Percentiles rank a stretch among this genome's conserved stretches.
These are phyloP conservation scores for Pocillopora verrucosa DNA, from an alignment of 64 coral and sea anemone genomes.

Conservation along the genomic window DNA sequence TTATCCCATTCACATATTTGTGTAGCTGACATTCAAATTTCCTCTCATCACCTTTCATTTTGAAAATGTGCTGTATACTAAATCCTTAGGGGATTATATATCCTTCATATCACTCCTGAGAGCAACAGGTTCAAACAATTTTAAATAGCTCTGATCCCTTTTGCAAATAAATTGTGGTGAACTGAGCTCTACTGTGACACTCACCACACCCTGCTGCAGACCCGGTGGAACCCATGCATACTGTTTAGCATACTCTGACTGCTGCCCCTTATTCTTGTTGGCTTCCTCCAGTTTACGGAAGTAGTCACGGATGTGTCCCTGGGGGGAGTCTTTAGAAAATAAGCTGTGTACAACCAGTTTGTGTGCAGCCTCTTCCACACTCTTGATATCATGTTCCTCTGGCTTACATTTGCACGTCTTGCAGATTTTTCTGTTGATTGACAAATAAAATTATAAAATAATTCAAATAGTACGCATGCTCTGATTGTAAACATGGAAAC, in stretches of 20 bases:
- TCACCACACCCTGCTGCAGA: slow-evolving; percentile 84
- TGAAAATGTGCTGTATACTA: too few relatives aligned
- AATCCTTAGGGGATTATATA: too few relatives aligned
- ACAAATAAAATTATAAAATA: not conserved
- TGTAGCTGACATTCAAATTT: too few relatives aligned
- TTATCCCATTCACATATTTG: not conserved
- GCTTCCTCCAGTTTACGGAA: slow-evolving; percentile 79
- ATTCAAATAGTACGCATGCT: too few relatives aligned
- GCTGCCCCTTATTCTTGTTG: slow-evolving; percentile 31
- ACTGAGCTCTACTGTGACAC: slow-evolving; percentile 1
- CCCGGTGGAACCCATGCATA: slow-evolving; percentile 93
- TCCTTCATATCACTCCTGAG: too few relatives aligned
- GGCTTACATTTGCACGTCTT: slow-evolving; percentile 96
- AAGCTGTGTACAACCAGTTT: slow-evolving; percentile 76
- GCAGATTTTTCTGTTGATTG: slow-evolving; percentile 87
- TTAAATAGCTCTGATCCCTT: too few relatives aligned
- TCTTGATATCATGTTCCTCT: slow-evolving; percentile 95
- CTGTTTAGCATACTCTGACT: slow-evolving; percentile 84
- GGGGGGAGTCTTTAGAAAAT: slow-evolving; percentile 77
- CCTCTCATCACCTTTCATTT: too few relatives aligned
- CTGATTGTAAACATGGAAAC: too few relatives aligned
- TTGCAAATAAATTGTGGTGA: too few relatives aligned
- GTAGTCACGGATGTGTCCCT: slow-evolving; percentile 79
- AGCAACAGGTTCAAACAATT: too few relatives aligned
- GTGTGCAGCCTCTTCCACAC: slow-evolving; percentile 83